Percentiles rank a stretch among this genome's conserved stretches.
Evolutionary conservation across 2,797 vertebrate genomes (phyloP).

Genomic region (Brotula barbata): DNA sequence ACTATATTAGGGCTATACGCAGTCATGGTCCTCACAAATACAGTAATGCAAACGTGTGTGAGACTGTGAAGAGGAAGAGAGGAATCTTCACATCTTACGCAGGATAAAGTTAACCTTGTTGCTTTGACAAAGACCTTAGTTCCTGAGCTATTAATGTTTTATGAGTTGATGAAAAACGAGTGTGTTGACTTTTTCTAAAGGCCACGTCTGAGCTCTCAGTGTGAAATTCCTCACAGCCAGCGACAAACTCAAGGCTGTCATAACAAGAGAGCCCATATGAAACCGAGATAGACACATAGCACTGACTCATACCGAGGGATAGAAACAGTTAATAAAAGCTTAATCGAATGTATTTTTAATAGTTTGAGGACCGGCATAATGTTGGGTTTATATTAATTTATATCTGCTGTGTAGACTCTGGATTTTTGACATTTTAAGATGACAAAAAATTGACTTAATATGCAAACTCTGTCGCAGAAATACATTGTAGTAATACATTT

Average conservation of each 20-base stretch:
- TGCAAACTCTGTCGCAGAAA: too few species aligned
- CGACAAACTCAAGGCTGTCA: conserved; percentile 42
- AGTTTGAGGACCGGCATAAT: too few species aligned
- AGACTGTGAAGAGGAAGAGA: conserved; percentile 16
- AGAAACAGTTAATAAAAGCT: too few species aligned
- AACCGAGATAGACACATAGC: not conserved
- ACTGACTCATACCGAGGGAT: not conserved
- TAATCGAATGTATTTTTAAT: too few species aligned
- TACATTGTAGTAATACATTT: too few species aligned
- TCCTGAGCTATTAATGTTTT: conserved; percentile 52
- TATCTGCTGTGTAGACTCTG: too few species aligned
- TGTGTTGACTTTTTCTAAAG: conserved; percentile 33
- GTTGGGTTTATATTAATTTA: too few species aligned
- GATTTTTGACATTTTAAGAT: too few species aligned
- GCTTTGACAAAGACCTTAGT: conserved; percentile 38
- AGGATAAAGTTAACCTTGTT: conserved; percentile 49
- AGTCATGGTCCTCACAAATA: not conserved
- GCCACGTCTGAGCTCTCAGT: conserved; percentile 36
- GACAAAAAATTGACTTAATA: too few species aligned
- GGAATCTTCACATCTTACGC: conserved; percentile 43
- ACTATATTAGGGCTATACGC: not conserved
- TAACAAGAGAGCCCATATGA: conserved; percentile 11
- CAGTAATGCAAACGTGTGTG: conserved; percentile 1
- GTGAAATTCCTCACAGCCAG: conserved; percentile 39
- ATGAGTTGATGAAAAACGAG: conserved; percentile 38